A percentile compares a stretch with the other conserved stretches of the same genome.
Evolutionary conservation across 2,113 vertebrate genomes (phyloP).

Genomic region (Neogale vison): DNA sequence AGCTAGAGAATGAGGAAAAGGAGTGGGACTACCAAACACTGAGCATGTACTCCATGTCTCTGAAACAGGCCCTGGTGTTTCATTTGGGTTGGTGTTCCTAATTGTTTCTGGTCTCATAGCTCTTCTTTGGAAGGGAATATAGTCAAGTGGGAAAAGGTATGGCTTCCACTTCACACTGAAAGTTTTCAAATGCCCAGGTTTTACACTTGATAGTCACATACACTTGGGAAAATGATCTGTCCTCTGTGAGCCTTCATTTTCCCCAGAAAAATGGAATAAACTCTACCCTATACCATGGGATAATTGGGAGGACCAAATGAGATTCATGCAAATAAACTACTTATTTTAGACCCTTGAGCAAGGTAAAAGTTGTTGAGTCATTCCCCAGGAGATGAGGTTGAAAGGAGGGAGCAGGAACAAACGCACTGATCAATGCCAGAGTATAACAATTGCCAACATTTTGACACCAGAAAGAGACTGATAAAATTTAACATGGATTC

Average conservation of each 20-base stretch:
- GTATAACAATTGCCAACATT: background rate
- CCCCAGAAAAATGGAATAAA: background rate
- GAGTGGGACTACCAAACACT: background rate
- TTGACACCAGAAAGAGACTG: background rate
- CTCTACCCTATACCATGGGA: background rate
- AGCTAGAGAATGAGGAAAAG: background rate
- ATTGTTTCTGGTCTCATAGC: background rate
- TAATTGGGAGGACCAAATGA: background rate
- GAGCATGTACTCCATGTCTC: background rate
- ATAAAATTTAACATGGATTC: background rate
- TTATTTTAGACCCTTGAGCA: background rate
- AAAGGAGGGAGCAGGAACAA: background rate
- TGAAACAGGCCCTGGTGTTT: background rate
- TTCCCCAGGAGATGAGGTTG: background rate
- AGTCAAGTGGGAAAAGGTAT: background rate
- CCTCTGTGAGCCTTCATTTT: background rate
- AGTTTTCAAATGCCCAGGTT: background rate
- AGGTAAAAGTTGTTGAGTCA: background rate
- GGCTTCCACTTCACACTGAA: background rate
- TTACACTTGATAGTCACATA: background rate
- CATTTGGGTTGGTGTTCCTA: background rate
- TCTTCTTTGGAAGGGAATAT: background rate
- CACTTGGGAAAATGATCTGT: background rate
- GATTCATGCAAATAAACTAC: background rate
- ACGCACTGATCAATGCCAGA: background rate